Evolutionary conservation across 1,140 invertebrate species (phyloP).

Genomic region (Drosophila lowei): DNA sequence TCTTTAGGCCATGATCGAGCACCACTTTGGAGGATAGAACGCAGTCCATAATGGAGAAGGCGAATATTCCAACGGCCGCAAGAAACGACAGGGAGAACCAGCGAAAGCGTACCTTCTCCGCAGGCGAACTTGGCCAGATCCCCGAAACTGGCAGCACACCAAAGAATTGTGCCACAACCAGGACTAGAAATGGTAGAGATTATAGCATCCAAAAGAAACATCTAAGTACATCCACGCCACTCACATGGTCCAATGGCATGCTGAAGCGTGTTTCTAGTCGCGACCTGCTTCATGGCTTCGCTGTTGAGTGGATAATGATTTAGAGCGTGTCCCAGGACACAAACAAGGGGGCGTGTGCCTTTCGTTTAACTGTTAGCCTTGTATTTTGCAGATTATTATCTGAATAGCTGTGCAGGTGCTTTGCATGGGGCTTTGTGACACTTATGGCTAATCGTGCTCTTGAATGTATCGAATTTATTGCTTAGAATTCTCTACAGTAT

Average conservation of each 20-base stretch:
- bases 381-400: constrained; percentile 23
- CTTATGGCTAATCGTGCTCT: constrained; percentile 25
- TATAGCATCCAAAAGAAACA: not conserved
- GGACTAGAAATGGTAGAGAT: constrained; percentile 33
- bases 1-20: constrained; percentile 59
- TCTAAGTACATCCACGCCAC: constrained; percentile 16
- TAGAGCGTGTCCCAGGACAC: constrained; percentile 9
- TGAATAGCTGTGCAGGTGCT: constrained; percentile 19
- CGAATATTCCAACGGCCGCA: constrained; percentile 46
- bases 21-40: constrained; percentile 59
- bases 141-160: constrained; percentile 68
- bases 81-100: constrained; percentile 57
- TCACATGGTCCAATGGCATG: constrained; percentile 75
- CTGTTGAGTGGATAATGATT: constrained; percentile 35
- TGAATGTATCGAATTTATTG: not conserved
- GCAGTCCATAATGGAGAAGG: constrained; percentile 60
- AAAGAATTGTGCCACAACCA: constrained; percentile 66
- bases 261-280: constrained; percentile 61
- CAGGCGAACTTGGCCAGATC: constrained; percentile 46
- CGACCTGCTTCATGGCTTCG: constrained; percentile 46
- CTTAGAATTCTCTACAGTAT: constrained; percentile 67
- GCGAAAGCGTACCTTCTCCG: constrained; percentile 55
- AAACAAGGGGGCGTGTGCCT: constrained; percentile 28
- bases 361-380: constrained; percentile 5
- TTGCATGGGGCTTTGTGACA: constrained; percentile 24